These are phyloP conservation scores for Anabas testudineus DNA, from an alignment of 2,797 vertebrate species.

Conservation along the genomic window DNA sequence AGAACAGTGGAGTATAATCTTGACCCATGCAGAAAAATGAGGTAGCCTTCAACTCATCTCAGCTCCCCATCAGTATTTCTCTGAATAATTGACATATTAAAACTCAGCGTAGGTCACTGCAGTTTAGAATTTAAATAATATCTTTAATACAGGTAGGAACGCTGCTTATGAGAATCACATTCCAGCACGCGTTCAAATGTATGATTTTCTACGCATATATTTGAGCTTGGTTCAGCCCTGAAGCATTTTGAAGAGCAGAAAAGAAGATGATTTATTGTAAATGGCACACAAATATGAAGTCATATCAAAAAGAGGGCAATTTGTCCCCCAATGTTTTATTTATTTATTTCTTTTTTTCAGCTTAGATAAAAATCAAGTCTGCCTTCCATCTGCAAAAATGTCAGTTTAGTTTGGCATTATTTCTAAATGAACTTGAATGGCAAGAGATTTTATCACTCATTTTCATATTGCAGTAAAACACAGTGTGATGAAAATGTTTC, in stretches of 20 bases:
- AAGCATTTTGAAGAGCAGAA: slow-evolving; percentile 29
- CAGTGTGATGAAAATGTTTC: slow-evolving; percentile 1
- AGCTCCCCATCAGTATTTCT: background rate
- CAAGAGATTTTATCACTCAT: slow-evolving; percentile 7
- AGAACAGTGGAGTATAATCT: background rate
- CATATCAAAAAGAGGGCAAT: slow-evolving; percentile 14
- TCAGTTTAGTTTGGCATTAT: slow-evolving; percentile 36
- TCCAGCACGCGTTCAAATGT: slow-evolving; percentile 5
- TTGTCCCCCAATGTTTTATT: background rate
- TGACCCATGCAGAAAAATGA: background rate
- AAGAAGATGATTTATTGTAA: slow-evolving; percentile 48
- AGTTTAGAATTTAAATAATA: background rate
- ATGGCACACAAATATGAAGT: slow-evolving; percentile 44
- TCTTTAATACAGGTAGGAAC: background rate
- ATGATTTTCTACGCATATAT: slow-evolving; percentile 23
- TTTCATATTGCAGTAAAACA: slow-evolving; percentile 5
- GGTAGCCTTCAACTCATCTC: background rate
- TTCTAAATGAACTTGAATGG: slow-evolving; percentile 3
- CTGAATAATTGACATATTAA: no score
- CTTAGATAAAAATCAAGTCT: slow-evolving; percentile 28
- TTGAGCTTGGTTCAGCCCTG: slow-evolving; percentile 50
- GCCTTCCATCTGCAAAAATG: slow-evolving; percentile 48
- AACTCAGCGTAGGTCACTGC: no score
- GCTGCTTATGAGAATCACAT: background rate
- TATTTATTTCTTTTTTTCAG: background rate